A percentile compares a stretch with the other conserved stretches of the same genome.
Evolutionary conservation across 2,888 invertebrate genomes (phyloP).

Genomic region (Lordiphosa andalusiaca): DNA sequence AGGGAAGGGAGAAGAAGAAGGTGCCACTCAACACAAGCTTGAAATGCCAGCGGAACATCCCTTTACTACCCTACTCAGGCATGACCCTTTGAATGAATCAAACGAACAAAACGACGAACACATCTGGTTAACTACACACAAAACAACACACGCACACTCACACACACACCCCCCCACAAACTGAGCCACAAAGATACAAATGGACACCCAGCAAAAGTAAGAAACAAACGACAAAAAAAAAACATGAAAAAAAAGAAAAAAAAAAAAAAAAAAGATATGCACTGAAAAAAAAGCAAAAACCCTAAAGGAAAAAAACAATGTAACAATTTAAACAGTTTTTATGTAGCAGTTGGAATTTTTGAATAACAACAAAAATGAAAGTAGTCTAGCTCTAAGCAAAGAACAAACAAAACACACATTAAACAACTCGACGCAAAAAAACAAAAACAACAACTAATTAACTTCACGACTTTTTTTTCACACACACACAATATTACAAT

Average conservation of each 20-base stretch:
- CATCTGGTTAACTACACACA: conserved; percentile 6
- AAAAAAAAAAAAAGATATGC: not conserved
- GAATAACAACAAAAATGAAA: conserved; percentile 7
- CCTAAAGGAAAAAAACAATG: conserved; percentile 37
- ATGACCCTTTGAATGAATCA: conserved; percentile 60
- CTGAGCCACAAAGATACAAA: conserved; percentile 61
- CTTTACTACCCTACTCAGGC: conserved; percentile 53
- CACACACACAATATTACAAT: conserved; percentile 75
- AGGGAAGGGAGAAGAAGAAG: conserved; percentile 38
- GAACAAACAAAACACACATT: conserved; percentile 40
- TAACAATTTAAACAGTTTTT: conserved; percentile 43
- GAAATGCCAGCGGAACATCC: conserved; percentile 23
- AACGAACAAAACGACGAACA: conserved; percentile 56
- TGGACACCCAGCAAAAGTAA: conserved; percentile 33
- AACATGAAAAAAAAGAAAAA: conserved; percentile 5
- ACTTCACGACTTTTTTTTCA: conserved; percentile 44
- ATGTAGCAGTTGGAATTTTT: conserved; percentile 59
- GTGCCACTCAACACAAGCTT: conserved; percentile 54
- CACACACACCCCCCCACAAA: not conserved
- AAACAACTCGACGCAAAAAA: conserved; percentile 51
- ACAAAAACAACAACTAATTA: too few relatives aligned
- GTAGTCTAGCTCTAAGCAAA: conserved; percentile 54
- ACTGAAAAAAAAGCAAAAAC: conserved; percentile 18
- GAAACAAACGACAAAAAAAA: conserved; percentile 14
- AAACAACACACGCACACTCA: not conserved